Conservation (phyloP, 2,113 vertebrate species). For the Charadrius vociferus region DNA sequence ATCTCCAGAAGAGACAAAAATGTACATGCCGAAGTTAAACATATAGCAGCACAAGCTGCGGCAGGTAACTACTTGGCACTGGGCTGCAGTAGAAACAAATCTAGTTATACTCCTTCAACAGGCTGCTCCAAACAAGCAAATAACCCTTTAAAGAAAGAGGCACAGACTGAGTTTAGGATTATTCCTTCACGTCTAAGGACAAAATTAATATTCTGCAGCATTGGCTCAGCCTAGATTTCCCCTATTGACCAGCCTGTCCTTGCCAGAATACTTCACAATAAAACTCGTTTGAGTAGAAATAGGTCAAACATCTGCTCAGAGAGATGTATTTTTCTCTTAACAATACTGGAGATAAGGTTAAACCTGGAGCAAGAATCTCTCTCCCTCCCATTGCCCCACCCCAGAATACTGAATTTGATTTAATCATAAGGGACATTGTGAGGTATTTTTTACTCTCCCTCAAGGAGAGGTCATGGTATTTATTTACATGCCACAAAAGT, state of each 20-base stretch:
- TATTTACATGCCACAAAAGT: conserved; percentile 48
- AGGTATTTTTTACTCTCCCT: conserved; percentile 30
- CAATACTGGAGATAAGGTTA: conserved; percentile 31
- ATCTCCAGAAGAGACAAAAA: conserved; percentile 20
- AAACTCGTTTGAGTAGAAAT: background rate
- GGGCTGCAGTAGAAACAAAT: conserved; percentile 20
- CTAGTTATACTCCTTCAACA: background rate
- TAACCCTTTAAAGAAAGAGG: background rate
- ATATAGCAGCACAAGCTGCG: background rate
- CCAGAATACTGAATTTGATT: conserved; percentile 27
- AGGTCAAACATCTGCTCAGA: conserved; percentile 27
- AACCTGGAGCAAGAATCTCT: background rate
- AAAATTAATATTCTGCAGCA: conserved; percentile 6
- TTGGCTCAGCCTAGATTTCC: background rate
- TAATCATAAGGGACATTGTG: conserved; percentile 18
- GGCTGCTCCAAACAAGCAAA: conserved; percentile 19
- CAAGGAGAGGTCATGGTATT: conserved; percentile 19
- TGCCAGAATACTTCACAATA: background rate
- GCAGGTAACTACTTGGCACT: conserved; percentile 42
- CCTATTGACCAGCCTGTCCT: conserved; percentile 17
- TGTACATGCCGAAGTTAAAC: background rate
- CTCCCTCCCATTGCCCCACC: background rate
- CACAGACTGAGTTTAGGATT: background rate
- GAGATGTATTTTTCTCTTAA: conserved; percentile 34
- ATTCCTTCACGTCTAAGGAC: background rate